These are phyloP conservation scores for Polyergus mexicanus DNA, from an alignment of 1,140 invertebrate genomes.

Conservation along the genomic window DNA sequence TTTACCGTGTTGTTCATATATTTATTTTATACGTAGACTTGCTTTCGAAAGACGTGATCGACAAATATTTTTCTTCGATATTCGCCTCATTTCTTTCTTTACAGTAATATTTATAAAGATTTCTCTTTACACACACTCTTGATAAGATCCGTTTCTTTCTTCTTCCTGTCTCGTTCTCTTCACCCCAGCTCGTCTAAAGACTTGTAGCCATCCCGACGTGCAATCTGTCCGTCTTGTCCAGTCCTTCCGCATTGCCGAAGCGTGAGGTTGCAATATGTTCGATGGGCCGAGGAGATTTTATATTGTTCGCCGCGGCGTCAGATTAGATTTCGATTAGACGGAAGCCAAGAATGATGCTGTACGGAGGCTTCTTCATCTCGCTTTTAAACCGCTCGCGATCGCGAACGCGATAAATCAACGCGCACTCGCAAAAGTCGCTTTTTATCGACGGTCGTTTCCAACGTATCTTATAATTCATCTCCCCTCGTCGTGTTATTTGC, in stretches of 20 bases:
- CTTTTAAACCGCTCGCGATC: slow-evolving; percentile 32
- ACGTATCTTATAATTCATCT: slow-evolving; percentile 55
- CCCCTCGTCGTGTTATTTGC: slow-evolving; percentile 35
- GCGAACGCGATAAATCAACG: slow-evolving; percentile 50
- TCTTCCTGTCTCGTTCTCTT: not conserved
- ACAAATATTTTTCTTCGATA: slow-evolving; percentile 16
- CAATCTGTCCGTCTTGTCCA: slow-evolving; percentile 29
- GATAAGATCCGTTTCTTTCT: slow-evolving; percentile 20
- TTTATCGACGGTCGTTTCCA: slow-evolving; percentile 33
- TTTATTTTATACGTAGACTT: not conserved
- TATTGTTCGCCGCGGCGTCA: slow-evolving; percentile 37
- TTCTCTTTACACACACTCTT: not conserved
- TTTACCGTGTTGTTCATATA: slow-evolving; percentile 4
- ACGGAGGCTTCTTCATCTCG: slow-evolving; percentile 34
- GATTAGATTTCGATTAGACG: slow-evolving; percentile 61
- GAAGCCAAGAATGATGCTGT: slow-evolving; percentile 29
- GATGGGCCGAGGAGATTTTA: slow-evolving; percentile 48
- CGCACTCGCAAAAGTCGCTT: slow-evolving; percentile 42
- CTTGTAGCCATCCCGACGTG: slow-evolving; percentile 36
- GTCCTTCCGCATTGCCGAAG: slow-evolving; percentile 38
- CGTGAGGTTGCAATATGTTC: slow-evolving; percentile 56
- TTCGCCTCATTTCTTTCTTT: not conserved
- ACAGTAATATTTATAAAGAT: not conserved
- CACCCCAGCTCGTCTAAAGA: slow-evolving; percentile 9
- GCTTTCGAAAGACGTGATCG: not conserved